These are phyloP conservation scores for Sebastes steindachneri DNA, from an alignment of 2,797 vertebrate genomes.

Conservation along the genomic window DNA sequence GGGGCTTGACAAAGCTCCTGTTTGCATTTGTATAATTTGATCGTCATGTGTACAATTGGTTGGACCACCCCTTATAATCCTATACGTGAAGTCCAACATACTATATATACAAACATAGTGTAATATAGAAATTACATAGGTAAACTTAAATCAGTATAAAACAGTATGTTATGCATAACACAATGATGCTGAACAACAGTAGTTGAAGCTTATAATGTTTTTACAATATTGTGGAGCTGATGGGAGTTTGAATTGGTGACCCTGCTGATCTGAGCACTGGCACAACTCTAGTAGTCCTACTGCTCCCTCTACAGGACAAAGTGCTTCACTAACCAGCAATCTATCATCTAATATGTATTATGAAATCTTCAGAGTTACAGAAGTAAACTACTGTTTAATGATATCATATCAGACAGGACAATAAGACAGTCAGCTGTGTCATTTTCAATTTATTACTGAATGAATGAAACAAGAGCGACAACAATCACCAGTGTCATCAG, in stretches of 20 bases:
- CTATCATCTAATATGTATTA: neutral
- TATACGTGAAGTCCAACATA: neutral
- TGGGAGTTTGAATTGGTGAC: neutral
- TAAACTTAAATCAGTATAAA: neutral
- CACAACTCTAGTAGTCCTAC: neutral
- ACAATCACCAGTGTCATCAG: constrained; percentile 59
- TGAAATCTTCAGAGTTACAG: neutral
- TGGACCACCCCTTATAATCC: neutral
- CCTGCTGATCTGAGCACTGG: neutral
- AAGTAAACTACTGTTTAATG: neutral
- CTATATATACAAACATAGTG: neutral
- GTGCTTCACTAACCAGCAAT: neutral
- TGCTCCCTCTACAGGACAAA: constrained; percentile 44
- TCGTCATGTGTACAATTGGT: neutral
- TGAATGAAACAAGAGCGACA: constrained; percentile 48
- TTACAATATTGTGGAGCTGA: neutral
- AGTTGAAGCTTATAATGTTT: neutral
- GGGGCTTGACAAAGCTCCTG: too few species aligned
- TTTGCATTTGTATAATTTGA: neutral
- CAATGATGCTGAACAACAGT: neutral
- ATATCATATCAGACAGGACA: neutral
- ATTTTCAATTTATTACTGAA: constrained; percentile 54
- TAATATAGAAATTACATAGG: neutral
- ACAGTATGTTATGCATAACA: neutral
- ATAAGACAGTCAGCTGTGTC: neutral